Evolutionary conservation across 2,888 invertebrate species (phyloP), one percentile per base, ranked within the genome.

Genomic region (Hirtodrosophila trivittata): DNA sequence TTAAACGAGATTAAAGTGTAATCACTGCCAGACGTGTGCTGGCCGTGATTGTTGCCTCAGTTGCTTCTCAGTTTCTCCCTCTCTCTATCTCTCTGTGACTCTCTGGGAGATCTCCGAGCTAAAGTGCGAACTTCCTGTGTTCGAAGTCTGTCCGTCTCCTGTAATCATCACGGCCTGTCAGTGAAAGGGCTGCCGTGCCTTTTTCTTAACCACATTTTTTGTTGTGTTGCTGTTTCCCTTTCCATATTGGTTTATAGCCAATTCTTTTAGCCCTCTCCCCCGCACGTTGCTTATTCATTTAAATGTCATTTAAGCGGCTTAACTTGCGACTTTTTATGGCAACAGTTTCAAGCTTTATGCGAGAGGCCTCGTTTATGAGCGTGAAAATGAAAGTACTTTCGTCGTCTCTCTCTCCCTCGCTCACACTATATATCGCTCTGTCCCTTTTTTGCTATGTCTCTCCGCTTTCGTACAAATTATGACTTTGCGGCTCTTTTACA

Each of bases 301-400:
- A 71, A 86, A 81, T 80, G 86, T 67, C 81, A 83, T 86, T 86
- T 86, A 81, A 86, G 84, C 84, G 66, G 86, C 77, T 81, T 86
- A 80, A 54, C 58, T 60, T 80, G 66, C 56, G 66, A 57, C 62
- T 59, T 60, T 85, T 75, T 83, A 82, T 68, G 77, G 75, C 71
- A 67, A 65, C 75, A 57, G 66, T 81, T 66, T 67, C 42, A 49
- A 73, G 59, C 60, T 77, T 77, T 68, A 75, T 66, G 49, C 51
- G 57, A 30, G 13, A 63, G 60, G 59, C 62, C 75, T 60, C 71
- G 66, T 78, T 83, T 71, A 75, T 71, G 76, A 78, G 78, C 78
- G 69, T 82, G 80, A 80, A 80, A 80, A 80, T 69, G 80, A 80
- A 80, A 80, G 80, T 80, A 85, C 83, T 85, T 82, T 80, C 86